Evolutionary conservation across 2,797 vertebrate genomes (phyloP).

Genomic region (Fundulus diaphanus): DNA sequence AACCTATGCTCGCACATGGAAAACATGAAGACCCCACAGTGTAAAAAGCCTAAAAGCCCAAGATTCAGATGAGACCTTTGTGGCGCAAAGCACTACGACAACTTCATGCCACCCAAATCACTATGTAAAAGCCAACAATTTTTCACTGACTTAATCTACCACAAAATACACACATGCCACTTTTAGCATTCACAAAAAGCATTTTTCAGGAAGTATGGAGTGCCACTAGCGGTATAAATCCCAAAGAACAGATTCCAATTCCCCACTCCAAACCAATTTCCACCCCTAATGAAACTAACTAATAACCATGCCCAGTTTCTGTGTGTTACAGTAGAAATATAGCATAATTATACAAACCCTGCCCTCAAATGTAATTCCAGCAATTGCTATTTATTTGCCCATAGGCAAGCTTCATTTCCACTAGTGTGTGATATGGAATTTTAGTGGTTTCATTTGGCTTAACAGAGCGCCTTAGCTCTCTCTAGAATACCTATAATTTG

Average conservation of each 20-base stretch:
- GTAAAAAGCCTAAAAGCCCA: neutral
- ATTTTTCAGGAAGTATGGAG: neutral
- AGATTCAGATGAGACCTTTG: neutral
- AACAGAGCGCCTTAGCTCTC: neutral
- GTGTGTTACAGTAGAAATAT: conserved; percentile 5
- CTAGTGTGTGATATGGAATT: neutral
- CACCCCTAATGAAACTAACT: conserved; percentile 6
- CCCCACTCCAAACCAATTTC: neutral
- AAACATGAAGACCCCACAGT: neutral
- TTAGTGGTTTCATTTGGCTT: conserved; percentile 1
- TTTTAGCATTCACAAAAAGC: neutral
- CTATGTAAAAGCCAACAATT: neutral
- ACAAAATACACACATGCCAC: neutral
- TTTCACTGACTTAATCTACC: conserved; percentile 4
- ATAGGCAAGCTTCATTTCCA: neutral
- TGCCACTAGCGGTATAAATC: neutral
- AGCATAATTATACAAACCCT: neutral
- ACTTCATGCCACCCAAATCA: neutral
- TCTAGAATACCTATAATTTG: neutral
- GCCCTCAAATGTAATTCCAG: neutral
- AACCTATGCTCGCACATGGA: neutral
- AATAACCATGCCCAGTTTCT: neutral
- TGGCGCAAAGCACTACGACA: neutral
- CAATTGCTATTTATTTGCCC: neutral
- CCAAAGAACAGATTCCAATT: neutral